phyloP scores from a whole-genome alignment of 1,140 invertebrate species.

The Drosophila micromelanica region DNA sequence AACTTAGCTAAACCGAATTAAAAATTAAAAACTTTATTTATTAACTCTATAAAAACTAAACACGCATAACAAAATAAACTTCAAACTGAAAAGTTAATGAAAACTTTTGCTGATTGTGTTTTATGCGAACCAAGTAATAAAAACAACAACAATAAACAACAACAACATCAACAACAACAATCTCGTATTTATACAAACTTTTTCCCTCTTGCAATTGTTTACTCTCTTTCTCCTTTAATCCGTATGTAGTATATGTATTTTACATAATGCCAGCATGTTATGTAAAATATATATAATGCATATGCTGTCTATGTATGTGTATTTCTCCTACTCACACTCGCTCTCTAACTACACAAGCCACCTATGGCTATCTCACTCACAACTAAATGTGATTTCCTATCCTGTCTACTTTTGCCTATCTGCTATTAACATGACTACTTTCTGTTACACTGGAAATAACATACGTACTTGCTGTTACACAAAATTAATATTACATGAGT shows the following conservation, averaged over 20 bases:
- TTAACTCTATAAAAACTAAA: conserved; percentile 50
- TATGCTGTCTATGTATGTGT: conserved; percentile 80
- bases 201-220: conserved; percentile 73
- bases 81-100: conserved; percentile 28
- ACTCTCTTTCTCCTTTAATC: conserved; percentile 53
- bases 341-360: conserved; percentile 11
- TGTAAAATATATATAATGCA: conserved; percentile 75
- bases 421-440: conserved; percentile 11
- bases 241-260: conserved; percentile 73
- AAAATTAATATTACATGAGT: not conserved
- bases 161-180: conserved; percentile 25
- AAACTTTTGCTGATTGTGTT: conserved; percentile 32
- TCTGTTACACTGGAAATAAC: conserved; percentile 2
- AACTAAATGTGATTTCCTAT: conserved; percentile 34
- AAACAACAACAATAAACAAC: conserved; percentile 30
- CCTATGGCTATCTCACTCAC: conserved; percentile 19
- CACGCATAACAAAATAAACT: conserved; percentile 57
- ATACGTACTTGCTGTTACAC: conserved; percentile 6
- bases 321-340: conserved; percentile 53
- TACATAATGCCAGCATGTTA: conserved; percentile 37
- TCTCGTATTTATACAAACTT: conserved; percentile 50
- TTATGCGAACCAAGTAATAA: conserved; percentile 33
- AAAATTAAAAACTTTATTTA: conserved; percentile 29
- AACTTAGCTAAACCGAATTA: conserved; percentile 12
- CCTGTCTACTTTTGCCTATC: conserved; percentile 19